phyloP scores from a whole-genome alignment of 2,797 vertebrate genomes.

The Peromyscus melanophrys region DNA sequence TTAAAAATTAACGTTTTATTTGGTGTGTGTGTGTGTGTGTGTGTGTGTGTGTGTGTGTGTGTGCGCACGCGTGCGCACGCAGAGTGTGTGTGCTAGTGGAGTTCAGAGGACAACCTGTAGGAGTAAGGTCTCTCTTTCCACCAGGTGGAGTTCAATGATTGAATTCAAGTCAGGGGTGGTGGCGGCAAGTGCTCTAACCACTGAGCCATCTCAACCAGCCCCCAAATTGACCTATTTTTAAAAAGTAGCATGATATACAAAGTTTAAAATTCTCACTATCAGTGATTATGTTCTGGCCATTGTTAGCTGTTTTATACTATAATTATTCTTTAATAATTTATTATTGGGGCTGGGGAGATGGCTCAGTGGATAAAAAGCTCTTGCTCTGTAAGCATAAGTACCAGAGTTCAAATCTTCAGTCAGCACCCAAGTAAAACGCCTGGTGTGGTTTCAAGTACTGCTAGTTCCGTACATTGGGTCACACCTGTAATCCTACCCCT shows the following conservation, averaged over 20 bases:
- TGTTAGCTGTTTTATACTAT: slow-evolving; percentile 16
- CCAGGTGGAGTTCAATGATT: not conserved
- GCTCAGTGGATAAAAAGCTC: not conserved
- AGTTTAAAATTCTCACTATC: slow-evolving; percentile 8
- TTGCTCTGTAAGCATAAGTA: not conserved
- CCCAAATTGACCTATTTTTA: not conserved
- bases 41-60: not conserved
- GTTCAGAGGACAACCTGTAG: not conserved
- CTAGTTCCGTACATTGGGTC: no score
- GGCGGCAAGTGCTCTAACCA: not conserved
- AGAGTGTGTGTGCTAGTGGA: not conserved
- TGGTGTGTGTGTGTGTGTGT: not conserved
- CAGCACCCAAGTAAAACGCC: not conserved
- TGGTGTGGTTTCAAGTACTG: not conserved
- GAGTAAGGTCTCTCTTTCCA: not conserved
- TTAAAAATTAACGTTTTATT: not conserved
- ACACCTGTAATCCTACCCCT: not conserved
- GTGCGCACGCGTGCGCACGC: no score
- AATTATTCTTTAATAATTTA: slow-evolving; percentile 46
- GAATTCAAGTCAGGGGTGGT: not conserved
- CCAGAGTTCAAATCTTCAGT: not conserved
- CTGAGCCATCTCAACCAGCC: not conserved
- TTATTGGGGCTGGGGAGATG: not conserved
- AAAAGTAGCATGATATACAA: not conserved
- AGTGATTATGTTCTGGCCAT: not conserved